Evolutionary conservation across 2,888 invertebrate genomes (phyloP).

Genomic region (Zeuzera pyrina): DNA sequence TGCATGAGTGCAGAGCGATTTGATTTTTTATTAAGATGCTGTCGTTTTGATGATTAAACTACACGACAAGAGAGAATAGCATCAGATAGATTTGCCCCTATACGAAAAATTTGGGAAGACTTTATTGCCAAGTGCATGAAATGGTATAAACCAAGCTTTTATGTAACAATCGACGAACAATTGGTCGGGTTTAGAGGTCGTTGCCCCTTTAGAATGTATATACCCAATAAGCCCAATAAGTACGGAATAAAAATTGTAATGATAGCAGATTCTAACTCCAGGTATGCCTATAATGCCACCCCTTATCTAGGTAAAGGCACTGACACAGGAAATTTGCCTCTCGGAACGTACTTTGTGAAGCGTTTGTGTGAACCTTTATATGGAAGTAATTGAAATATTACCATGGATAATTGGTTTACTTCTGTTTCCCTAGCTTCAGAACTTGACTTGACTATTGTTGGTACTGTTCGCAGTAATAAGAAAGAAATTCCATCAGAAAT

Average conservation of each 20-base stretch:
- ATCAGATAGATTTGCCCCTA: too few species aligned
- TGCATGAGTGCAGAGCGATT: conserved; percentile 1
- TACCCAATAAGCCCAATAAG: too few species aligned
- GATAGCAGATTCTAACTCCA: conserved; percentile 1
- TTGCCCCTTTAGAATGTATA: too few species aligned
- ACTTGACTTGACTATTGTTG: conserved; percentile 1
- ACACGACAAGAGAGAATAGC: conserved; percentile 1
- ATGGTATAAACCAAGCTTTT: too few species aligned
- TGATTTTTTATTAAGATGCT: conserved; percentile 2
- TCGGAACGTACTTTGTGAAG: conserved; percentile 2
- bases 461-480: conserved; percentile 1
- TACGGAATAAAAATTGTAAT: too few species aligned
- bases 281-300: conserved; percentile 1
- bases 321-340: conserved; percentile 1
- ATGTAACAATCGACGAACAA: too few species aligned
- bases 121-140: too few species aligned
- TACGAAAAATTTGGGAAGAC: too few species aligned
- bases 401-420: background rate
- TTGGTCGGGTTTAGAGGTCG: too few species aligned
- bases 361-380: background rate
- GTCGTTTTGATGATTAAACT: conserved; percentile 1
- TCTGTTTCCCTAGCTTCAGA: conserved; percentile 1
- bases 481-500: conserved; percentile 1
- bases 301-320: conserved; percentile 2
- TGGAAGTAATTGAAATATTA: background rate